Conservation (phyloP, 2,888 invertebrate genomes). For the Chrysolina americana region DNA sequence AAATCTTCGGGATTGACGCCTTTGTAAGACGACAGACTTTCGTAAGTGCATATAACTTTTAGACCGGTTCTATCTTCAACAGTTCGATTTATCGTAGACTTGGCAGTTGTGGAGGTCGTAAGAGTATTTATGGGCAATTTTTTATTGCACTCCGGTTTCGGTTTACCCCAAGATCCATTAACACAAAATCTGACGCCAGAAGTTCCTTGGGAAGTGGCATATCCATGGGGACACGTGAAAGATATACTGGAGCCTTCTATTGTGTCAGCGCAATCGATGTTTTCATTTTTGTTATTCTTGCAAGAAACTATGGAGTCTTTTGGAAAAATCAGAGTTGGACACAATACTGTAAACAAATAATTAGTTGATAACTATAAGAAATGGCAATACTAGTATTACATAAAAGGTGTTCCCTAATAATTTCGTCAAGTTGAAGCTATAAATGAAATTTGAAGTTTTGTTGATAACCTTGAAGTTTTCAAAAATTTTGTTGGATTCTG, state of each 20-base stretch:
- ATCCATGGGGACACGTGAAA: conserved; percentile 34
- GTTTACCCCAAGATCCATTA: conserved; percentile 30
- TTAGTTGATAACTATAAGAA: not conserved
- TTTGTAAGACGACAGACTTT: conserved; percentile 49
- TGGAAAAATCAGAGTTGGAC: conserved; percentile 36
- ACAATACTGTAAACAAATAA: conserved; percentile 28
- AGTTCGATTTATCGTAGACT: conserved; percentile 7
- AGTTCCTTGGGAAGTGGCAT: conserved; percentile 31
- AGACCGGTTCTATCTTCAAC: conserved; percentile 18
- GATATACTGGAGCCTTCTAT: conserved; percentile 33
- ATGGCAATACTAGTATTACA: not conserved
- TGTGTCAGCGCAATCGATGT: conserved; percentile 35
- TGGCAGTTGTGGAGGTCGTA: conserved; percentile 21
- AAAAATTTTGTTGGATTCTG: no score
- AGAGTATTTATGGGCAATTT: not conserved
- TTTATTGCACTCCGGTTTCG: conserved; percentile 28
- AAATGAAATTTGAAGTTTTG: no score
- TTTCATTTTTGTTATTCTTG: conserved; percentile 27
- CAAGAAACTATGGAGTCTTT: conserved; percentile 29
- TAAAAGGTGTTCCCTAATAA: no score
- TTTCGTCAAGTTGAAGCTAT: no score
- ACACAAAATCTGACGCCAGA: conserved; percentile 34
- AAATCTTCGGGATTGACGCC: conserved; percentile 53
- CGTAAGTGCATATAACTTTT: conserved; percentile 58
- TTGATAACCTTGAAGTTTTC: no score